A percentile compares a stretch with the other conserved stretches of the same genome.
Conservation (phyloP, 2,888 invertebrate species). For the Cerceris ruficornis region DNA sequence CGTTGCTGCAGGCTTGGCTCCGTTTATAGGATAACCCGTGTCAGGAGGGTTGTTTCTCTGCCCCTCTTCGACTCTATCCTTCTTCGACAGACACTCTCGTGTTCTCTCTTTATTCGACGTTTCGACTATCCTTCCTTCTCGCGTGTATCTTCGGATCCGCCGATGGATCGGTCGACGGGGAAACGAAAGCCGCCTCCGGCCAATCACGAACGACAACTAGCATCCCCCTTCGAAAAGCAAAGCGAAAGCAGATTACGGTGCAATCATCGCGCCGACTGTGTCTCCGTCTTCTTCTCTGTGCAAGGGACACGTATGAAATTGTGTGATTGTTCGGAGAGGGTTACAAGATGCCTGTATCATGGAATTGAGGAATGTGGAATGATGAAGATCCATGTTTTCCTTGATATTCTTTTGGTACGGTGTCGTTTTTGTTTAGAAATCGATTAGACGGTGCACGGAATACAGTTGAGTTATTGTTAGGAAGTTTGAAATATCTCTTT, state of each 20-base stretch:
- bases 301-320: background rate
- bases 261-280: constrained; percentile 74
- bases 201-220: constrained; percentile 55
- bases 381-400: too few species aligned
- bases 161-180: constrained; percentile 47
- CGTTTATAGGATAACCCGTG: constrained; percentile 80
- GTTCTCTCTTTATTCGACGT: constrained; percentile 14
- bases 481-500: too few species aligned
- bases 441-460: too few species aligned
- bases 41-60: constrained; percentile 67
- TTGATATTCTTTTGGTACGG: too few species aligned
- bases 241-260: constrained; percentile 80
- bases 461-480: too few species aligned
- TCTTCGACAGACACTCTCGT: constrained; percentile 22
- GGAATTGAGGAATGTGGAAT: background rate
- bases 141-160: constrained; percentile 39
- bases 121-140: constrained; percentile 18
- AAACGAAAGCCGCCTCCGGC: constrained; percentile 64
- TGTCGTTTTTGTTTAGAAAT: too few species aligned
- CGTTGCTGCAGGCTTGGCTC: constrained; percentile 69
- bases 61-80: constrained; percentile 15
- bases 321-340: background rate
- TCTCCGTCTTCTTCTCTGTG: constrained; percentile 11
- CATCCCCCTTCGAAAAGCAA: constrained; percentile 66
- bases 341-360: background rate